Base-by-base conservation (phyloP, 2,797 vertebrate species). In the Sebastes nivosus region DNA sequence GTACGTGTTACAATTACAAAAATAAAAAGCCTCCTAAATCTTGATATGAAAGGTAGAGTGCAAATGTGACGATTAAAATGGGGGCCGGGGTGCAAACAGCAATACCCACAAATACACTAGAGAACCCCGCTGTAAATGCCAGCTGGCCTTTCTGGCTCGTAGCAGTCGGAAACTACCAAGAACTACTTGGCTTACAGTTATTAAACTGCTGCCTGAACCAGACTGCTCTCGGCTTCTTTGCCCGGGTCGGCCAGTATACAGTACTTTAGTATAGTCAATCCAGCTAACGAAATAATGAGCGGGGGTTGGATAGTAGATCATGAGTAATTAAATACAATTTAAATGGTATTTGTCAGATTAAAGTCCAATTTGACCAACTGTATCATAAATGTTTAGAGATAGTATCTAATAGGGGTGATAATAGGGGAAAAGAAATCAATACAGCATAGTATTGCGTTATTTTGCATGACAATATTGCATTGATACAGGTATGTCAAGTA, bases 1-100 rank as follows among this genome's bases (percentile, higher is more conserved):
- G 83, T 86, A 67, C 73, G 71, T 86, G 92, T 92, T 89, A 86
- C 87, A 92, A 93, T 93, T 93, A 91, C 82, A 92, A 94, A 96
- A 94, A 95, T 95, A 95, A 93, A 93, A 92, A 91, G 90, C 89
- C 92, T 93, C 90, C 88, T 95, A 95, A 95, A 96, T 93, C 93
- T 94, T 77, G 84, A 88, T 86, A 91, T 91, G 90, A 93, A 94
- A 92, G 92, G 92, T 84, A 75, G 88, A 94, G 90, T 90, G 91
- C 90, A 93, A 93, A 94, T 91, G 94, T 88, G 90, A 93, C 80
- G 89, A 94, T 94, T 93, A 88, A 94, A 94, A 91, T 82, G 86
- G 73, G 83, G 87, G 77, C 60, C 67, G 84, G 75, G 88, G 87
- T 65, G 85, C 84, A 89, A 93, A 89, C 82, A 68, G 87, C 88